Base-by-base conservation (phyloP, 2,888 invertebrate species). In the Nipponacmea schrenckii region DNA sequence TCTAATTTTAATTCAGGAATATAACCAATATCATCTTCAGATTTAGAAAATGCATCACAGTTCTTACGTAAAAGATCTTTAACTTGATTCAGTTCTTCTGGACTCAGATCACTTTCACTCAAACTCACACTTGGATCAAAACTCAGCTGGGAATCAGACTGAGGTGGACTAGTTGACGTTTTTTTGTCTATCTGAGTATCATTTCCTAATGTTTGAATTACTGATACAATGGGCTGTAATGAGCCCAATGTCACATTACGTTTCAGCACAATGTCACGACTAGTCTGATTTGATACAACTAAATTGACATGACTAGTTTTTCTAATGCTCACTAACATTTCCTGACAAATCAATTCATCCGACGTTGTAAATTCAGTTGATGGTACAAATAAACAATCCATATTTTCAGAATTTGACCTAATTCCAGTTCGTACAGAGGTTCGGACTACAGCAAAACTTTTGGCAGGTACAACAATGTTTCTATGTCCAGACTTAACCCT, bases 11-110 rank as follows among this genome's bases (percentile, higher is more conserved):
- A 44, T 15, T 39, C 45, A 12, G 69, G 31, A 14, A 15, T 46
- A 68, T n/a, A 62, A 45, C 69, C 69, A 68, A 64, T 64, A 27
- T 69, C 69, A 64, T 62, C 64, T 10, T 69, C 69, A 44, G 24
- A 44, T 56, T 27, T 27, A 24, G 64, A 62, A 50, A 69, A 69
- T 17, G 44, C 45, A 12, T 10, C 39, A 17, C 63, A 24, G 14
- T 69, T 24, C 14, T 64, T 63, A 27, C n/a, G n/a, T 63, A 64
- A 45, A 17, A 69, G 50, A 4, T 14, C n/a, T 17, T 48, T 14
- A 48, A 48, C 48, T 17, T 17, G 48, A 17, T 15, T 17, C 48
- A 17, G 15, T 48, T 48, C 48, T 4, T 15, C 15, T 48, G 15
- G 17, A 17, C n/a, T 48, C 7, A 48, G n/a, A 48, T 48, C n/a